phyloP scores from a whole-genome alignment of 1,140 invertebrate species.

The Drosophila athabasca region DNA sequence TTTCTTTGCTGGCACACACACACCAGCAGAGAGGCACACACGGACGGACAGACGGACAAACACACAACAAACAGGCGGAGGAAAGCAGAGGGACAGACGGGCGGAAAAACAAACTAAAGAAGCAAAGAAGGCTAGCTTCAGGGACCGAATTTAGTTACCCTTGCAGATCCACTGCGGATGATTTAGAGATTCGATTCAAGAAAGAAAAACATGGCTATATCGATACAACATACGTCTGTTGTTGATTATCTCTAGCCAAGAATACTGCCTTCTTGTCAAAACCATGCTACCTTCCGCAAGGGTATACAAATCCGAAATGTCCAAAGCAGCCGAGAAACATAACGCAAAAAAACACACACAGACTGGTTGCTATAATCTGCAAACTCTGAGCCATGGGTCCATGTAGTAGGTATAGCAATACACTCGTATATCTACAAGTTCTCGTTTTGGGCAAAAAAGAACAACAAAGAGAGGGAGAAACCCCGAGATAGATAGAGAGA shows the following conservation, averaged over 20 bases:
- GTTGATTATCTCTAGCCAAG: no score
- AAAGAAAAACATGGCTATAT: no score
- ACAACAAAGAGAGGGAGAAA: conserved; percentile 14
- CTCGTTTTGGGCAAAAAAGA: conserved; percentile 58
- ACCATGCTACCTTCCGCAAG: no score
- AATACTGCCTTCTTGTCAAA: no score
- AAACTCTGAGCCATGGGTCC: background rate
- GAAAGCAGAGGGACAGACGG: conserved; percentile 3
- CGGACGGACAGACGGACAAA: conserved; percentile 3
- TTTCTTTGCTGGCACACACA: conserved; percentile 61
- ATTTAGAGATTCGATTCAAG: no score
- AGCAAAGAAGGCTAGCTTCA: no score
- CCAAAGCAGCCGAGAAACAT: conserved; percentile 26
- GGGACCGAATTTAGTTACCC: no score
- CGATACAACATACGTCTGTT: no score
- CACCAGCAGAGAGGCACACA: conserved; percentile 6
- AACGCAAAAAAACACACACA: conserved; percentile 30
- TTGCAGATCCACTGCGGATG: no score
- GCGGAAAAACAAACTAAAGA: conserved; percentile 19
- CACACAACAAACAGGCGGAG: conserved; percentile 5
- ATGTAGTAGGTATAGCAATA: conserved; percentile 33
- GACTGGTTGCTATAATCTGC: conserved; percentile 58
- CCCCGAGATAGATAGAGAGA: background rate
- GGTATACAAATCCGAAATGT: no score
- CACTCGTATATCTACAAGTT: conserved; percentile 43